Base-by-base conservation (phyloP, 2,113 vertebrate genomes). In the Petaurus breviceps region DNA sequence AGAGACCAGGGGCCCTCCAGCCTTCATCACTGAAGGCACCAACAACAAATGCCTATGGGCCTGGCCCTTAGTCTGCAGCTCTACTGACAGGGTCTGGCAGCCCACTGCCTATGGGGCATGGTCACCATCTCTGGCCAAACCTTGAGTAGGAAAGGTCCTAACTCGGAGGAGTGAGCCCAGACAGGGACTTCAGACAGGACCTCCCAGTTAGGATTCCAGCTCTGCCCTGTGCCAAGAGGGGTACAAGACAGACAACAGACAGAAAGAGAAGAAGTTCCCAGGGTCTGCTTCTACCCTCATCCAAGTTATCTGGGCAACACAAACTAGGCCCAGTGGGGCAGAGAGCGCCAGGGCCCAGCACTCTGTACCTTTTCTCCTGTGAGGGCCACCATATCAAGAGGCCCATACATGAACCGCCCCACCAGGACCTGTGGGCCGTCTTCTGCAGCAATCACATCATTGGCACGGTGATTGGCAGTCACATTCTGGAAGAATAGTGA, bases 381-480 rank as follows among this genome's bases (percentile, higher is more conserved):
- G 95, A 99, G 98, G 53, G 99, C 99, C 54, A 99, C 99, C 99
- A 99, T 99, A 98, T 99, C 99, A 90, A 99, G 98, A 90, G 99
- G 99, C 25, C 99, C 99, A 0, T 99, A 99, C 99, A 99, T 99
- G 97, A 99, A 99, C 90, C 99, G 99, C 19, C 99, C 99, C 68
- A 99, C 99, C 68, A 99, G 98, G 3, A 99, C 98, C 98, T 99
- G 99, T 6, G 99, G 99, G 28, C 99, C 99, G 0, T 99, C 99
- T 98, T 99, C 99, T 0, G 99, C 99, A 0, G 99, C 99, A 49
- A 99, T 99, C 95, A 99, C 98, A 0, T 99, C 99, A 0, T 99
- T 99, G 94, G 99, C 99, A 96, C 99, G 98, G 98, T 99, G 99
- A 98, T 99, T 99, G 90, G 99, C 99, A 24, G 99, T 99, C 92